Percentiles rank a stretch among this genome's conserved stretches.
Evolutionary conservation across 2,797 vertebrate species (phyloP).

Genomic region (Falco rusticolus): DNA sequence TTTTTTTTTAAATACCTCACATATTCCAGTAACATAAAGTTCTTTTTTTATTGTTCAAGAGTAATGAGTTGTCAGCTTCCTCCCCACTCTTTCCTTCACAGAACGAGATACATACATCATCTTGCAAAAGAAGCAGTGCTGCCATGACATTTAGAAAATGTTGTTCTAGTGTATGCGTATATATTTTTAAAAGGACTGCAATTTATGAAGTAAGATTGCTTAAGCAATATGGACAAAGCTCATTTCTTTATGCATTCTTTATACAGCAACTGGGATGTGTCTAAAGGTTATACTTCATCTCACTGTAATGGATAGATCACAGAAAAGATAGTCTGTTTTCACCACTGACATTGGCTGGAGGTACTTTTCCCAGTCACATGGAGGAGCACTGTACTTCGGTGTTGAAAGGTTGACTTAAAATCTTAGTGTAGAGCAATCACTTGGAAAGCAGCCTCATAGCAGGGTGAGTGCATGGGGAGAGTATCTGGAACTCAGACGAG

Average conservation of each 20-base stretch:
- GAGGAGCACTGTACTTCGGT: background rate
- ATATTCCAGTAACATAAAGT: background rate
- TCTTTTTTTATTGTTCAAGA: conserved; percentile 7
- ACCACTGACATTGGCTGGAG: background rate
- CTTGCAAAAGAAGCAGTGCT: background rate
- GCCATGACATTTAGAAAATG: conserved; percentile 14
- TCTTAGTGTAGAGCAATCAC: background rate
- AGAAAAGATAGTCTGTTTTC: background rate
- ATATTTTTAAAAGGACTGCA: background rate
- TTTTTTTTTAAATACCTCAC: background rate
- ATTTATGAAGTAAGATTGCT: background rate
- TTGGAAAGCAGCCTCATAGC: background rate
- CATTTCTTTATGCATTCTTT: background rate
- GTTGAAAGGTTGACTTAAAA: background rate
- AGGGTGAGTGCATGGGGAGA: background rate
- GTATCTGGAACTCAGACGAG: background rate
- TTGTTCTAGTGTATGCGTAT: background rate
- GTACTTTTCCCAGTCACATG: background rate
- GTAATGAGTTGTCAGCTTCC: conserved; percentile 33
- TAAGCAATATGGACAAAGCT: background rate
- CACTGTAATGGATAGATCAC: background rate
- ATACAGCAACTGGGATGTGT: background rate
- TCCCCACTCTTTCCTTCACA: background rate
- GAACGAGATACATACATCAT: background rate
- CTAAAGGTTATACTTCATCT: background rate